Base-by-base conservation (phyloP, 2,888 invertebrate genomes). In the Oligia strigilis region DNA sequence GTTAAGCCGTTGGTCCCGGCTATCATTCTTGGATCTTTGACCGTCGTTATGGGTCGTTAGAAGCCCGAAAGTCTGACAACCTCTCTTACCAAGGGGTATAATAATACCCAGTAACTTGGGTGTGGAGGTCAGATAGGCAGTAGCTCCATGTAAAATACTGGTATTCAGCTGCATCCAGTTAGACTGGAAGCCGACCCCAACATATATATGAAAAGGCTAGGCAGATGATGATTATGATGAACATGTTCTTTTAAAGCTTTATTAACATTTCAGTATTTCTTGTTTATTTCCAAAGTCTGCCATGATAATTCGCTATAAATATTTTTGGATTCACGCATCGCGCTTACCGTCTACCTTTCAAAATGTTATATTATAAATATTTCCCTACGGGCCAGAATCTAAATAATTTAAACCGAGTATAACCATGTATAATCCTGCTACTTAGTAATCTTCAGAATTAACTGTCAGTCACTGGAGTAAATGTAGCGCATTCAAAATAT, bases 341-440 rank as follows among this genome's bases (percentile, higher is more conserved):
- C n/a, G 36, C 40, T 65, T 52, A 55, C 49, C 17, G 66, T 81
- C 74, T 79, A 49, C 40, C 62, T 80, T 74, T 60, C 36, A 74
- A 70, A 85, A 29, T 60, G 29, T 55, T 70, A 8, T 80, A 46
- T 73, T 65, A 66, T 71, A 84, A 84, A 74, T 74, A 74, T 84
- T 73, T 85, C 81, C 74, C 74, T 74, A 60, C 23, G 60, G 74
- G 70, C 36, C 4, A 74, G 62, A 80, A 60, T 58, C 36, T 85
- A 52, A 67, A 75, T 81, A 64, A 75, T 64, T 75, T 69, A 71
- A 67, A 36, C 13, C 29, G 29, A 71, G 29, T 75, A 23, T 58
- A 71, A 75, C 23, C 49, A 64, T 67, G 43, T 84, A 65, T 80
- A 84, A 72, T 80, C 73, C 69, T 46, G 43, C 64, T 65, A 60